Base-by-base conservation (phyloP, 2,113 vertebrate species). In the Pangasianodon hypophthalmus region DNA sequence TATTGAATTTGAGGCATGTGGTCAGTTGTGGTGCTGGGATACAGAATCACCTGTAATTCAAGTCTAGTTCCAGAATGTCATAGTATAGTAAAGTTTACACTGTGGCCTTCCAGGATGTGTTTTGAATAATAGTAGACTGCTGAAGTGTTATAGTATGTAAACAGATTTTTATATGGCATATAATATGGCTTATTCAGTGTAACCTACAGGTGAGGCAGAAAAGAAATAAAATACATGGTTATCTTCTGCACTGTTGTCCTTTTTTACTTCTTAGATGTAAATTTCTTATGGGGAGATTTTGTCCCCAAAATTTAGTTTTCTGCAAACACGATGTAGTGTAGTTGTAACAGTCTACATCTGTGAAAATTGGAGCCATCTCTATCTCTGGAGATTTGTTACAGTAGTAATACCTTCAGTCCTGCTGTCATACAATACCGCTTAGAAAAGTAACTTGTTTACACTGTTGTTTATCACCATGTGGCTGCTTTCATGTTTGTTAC, bases 51-150 rank as follows among this genome's bases (percentile, higher is more conserved):
- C 13, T 67, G 58, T 64, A 13, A 64, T 13, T 67, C 54, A 26
- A 26, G 26, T 62, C 41, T 19, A 67, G 44, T 67, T 85, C 14
- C 26, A 46, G 60, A 67, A 32, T n/a, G 60, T 69, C n/a, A 85
- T 26, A 69, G 14, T 21, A 44, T 21, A 50, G 14, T 16, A 69
- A 67, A 69, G 7, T 50, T 50, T 4, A 69, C 16, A 32, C 26
- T 85, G 13, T 85, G 26, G 7, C 46, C 58, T n/a, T 48, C 7
- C 24, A 48, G 24, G 14, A 52, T 64, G 7, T 52, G 2, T 9
- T 67, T 26, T 86, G 62, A 86, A 50, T 69, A 69, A 86, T 69
- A 71, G 16, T 21, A 82, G 29, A 37, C 80, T 82, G 8, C 37
- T 1, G 10, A n/a, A 41, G 7, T 26, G 64, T 41, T 71, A 52